Base-by-base conservation (phyloP, 2,888 invertebrate genomes). In the Podabrus alpinus region DNA sequence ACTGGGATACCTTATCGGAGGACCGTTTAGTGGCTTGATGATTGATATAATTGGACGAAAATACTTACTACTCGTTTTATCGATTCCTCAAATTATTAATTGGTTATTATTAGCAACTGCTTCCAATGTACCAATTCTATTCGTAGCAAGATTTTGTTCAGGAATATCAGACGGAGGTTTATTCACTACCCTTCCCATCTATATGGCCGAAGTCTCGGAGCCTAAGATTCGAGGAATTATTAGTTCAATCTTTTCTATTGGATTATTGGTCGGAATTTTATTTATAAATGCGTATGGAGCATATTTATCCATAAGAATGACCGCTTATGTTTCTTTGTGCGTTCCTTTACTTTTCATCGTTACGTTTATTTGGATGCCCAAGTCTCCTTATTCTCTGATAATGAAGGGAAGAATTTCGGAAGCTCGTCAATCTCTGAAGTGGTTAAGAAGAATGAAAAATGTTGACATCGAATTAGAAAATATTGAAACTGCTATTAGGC, bases 291-390 rank as follows among this genome's bases (percentile, higher is more conserved):
- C 90, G 83, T 89, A 90, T 80, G 91, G 91, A 16, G 90, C 90
- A 10, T 90, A 88, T 84, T 89, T 90, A 21, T 85, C 88, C 75
- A 89, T 91, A 85, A 84, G 84, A 79, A 85, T 85, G 15, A 86
- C 91, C 78, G 90, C 90, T 73, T 87, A 87, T 73, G 88, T 91
- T 84, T 91, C 90, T 83, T 87, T 91, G 80, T 84, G 89, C 77
- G 87, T 92, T 72, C 90, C 92, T 10, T 85, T 91, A 24, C 80
- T 90, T 59, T 90, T 91, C 81, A 84, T 91, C 19, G 74, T 90
- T 17, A 86, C 88, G 24, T 90, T 92, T 84, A 85, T 89, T 61
- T 90, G 90, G 83, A 87, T 93, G 83, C 93, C 93, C 15, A 93
- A 94, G 87, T 80, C 82, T 7, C 85, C 85, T 0, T 84, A 84